Base-by-base conservation (phyloP, 92 coral and sea anemone species). In the Muricea muricata region DNA sequence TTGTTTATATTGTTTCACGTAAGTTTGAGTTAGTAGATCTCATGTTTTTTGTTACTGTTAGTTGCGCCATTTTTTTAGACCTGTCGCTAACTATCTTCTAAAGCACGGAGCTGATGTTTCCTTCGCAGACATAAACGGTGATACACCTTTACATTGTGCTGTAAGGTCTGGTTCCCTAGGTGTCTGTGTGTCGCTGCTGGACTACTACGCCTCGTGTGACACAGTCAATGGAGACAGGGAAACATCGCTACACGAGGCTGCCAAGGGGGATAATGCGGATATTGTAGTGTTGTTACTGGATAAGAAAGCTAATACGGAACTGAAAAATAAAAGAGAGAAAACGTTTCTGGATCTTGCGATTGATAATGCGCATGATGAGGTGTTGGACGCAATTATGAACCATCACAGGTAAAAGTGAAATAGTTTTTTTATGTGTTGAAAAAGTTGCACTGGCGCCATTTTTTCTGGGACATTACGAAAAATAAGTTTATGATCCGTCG, bases 221-320 rank as follows among this genome's bases (percentile, higher is more conserved):
- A 34, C 42, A 14, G 39, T 29, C 37, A 65, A 65, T 10, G 37
- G 72, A 30, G 42, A 65, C n/a, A 30, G 42, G 39, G 72, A 65
- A n/a, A 65, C 72, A 17, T 34, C 72, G 23, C 42, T 65, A 65
- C 72, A 65, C 72, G 72, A 65, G 14, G 72, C 72, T 10, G 72
- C 72, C 11, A 65, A 65, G n/a, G 72, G 72, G 20, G 72, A 65
- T 7, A 65, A 34, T 65, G 39, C 72, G 29, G 37, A 30, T 34
- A 65, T 65, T 24, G 72, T 65, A 10, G 72, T 65, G 42, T 65
- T 65, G 72, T 65, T 65, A 24, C 35, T 65, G 72, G 72, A 65
- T 65, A 30, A 65, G 72, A 65, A 65, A 65, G 37, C 72, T 6
- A 65, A 65, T 24, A 29, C 72, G n/a, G 23, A 11, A 8, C 18